These are phyloP conservation scores for Melanerpes formicivorus DNA, from an alignment of 2,113 vertebrate genomes.

Conservation along the genomic window DNA sequence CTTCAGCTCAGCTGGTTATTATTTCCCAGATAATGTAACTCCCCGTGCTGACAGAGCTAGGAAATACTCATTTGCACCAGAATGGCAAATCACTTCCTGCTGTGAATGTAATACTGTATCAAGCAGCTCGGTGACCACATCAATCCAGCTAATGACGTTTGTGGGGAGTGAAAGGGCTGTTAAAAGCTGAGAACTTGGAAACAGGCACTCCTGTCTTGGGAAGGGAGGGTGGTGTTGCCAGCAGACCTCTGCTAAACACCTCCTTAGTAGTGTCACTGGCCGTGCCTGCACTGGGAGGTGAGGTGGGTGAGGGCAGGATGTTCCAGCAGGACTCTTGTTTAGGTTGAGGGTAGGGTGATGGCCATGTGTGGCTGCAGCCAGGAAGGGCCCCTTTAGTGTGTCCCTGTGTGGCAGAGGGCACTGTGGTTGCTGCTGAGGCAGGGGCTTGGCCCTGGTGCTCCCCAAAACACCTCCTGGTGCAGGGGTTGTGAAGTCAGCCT, in stretches of 20 bases:
- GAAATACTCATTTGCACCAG: conserved; percentile 54
- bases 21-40: conserved; percentile 34
- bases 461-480: neutral
- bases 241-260: neutral
- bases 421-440: fast-evolving
- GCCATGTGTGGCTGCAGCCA: fast-evolving
- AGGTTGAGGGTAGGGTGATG: fast-evolving
- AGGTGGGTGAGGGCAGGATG: neutral
- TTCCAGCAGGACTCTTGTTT: neutral
- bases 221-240: neutral
- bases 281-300: fast-evolving
- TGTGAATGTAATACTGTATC: conserved; percentile 40
- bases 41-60: conserved; percentile 22
- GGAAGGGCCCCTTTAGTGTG: fast-evolving
- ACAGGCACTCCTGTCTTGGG: neutral
- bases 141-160: conserved; percentile 65
- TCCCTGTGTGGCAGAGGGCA: neutral
- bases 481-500: fast-evolving
- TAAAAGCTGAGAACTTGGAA: neutral
- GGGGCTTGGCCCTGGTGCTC: fast-evolving
- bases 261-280: neutral
- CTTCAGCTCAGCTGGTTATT: conserved; percentile 51
- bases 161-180: neutral
- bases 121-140: conserved; percentile 56
- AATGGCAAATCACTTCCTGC: conserved; percentile 63